Evolutionary conservation across 2,888 invertebrate genomes (phyloP), one percentile per base, ranked within the genome.

Genomic region (Dione vanillae): DNA sequence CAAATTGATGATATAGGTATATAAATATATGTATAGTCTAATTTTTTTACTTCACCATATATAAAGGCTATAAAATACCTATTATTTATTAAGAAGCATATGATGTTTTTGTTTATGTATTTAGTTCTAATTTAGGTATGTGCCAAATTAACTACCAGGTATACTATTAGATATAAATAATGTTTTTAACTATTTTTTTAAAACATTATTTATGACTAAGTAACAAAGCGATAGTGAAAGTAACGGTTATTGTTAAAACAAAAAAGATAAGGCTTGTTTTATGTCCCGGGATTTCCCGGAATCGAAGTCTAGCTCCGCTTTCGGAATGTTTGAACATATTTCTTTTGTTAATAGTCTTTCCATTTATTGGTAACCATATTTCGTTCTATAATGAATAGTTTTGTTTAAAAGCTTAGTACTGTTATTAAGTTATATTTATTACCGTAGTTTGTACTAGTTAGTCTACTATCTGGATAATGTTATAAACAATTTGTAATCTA

Each of bases 181-280:
- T n/a, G n/a, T n/a, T n/a, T n/a, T n/a, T n/a, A n/a, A n/a, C n/a
- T n/a, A 27, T 27, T 27, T 19, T 19, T 49, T 11, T 19, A 16
- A 49, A 6, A 49, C 14, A 52, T n/a, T 62, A 68, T 54, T 54
- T 68, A 51, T 35, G 45, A 52, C 40, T 62, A 62, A n/a, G n/a
- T n/a, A n/a, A 62, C 54, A 62, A 62, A 35, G 41, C 27, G 41
- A 61, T 67, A 62, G 43, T 59, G n/a, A 61, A 59, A 62, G 19
- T 68, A 68, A 62, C 54, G 52, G 68, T 62, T 62, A 37, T 20
- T 51, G 59, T 67, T 27, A 20, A 37, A 62, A 68, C 37, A 54
- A 54, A 45, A 37, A n/a, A 68, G 62, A 68, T 67, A 61, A 51
- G 41, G 37, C 27, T 27, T 43, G 1, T 16, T 54, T 41, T n/a